A percentile compares a stretch with the other conserved stretches of the same genome.
Conservation (phyloP, 1,140 invertebrate genomes). For the Ips typographus region DNA sequence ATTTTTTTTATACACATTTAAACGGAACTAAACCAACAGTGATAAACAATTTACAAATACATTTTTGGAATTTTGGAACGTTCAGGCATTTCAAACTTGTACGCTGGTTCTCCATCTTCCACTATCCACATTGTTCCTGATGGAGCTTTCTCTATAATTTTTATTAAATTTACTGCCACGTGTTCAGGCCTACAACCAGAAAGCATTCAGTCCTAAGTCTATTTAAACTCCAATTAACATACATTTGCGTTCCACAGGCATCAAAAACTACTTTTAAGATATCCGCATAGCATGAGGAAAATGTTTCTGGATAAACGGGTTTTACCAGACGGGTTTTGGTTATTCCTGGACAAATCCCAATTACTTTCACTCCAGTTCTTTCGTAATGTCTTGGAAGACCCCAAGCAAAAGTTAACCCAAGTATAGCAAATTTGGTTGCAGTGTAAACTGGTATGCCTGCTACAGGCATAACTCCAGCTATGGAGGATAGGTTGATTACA, state of each 20-base stretch:
- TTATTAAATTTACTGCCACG: not conserved
- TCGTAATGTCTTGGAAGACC: not conserved
- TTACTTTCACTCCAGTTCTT: not conserved
- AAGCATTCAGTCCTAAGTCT: not conserved
- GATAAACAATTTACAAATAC: too few relatives aligned
- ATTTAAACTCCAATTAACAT: not conserved
- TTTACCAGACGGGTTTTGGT: not conserved
- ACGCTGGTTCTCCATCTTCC: constrained; percentile 26
- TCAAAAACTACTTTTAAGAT: not conserved
- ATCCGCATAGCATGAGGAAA: not conserved
- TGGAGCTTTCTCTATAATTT: constrained; percentile 22
- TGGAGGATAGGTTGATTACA: constrained; percentile 43
- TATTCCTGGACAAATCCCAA: not conserved
- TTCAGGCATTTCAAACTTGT: constrained; percentile 4
- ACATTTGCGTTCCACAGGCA: not conserved
- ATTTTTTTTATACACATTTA: too few relatives aligned
- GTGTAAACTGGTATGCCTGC: not conserved
- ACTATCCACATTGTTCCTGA: constrained; percentile 36
- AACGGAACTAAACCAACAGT: too few relatives aligned
- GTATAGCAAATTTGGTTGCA: not conserved
- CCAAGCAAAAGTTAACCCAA: not conserved
- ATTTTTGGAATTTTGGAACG: not conserved
- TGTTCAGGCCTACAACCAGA: not conserved
- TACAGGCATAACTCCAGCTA: constrained; percentile 30
- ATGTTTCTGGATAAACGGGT: not conserved